Evolutionary conservation across 1,140 invertebrate genomes (phyloP), one percentile per base, ranked within the genome.

Genomic region (Formica exsecta): DNA sequence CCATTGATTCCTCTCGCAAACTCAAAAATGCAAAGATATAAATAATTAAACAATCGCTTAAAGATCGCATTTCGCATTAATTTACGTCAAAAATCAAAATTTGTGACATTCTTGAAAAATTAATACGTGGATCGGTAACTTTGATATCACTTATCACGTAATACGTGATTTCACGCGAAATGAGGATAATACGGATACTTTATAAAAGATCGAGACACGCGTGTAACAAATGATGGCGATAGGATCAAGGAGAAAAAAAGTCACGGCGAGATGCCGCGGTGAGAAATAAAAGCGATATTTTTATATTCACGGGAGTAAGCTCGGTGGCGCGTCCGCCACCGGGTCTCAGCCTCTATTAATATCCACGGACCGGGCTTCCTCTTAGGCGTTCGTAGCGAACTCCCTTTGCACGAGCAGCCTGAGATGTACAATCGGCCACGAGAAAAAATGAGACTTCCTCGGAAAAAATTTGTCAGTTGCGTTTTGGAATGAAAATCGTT

Each of bases 301-400:
- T 95, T 94, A 94, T 93, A 92, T 93, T 90, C 89, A 91, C 92
- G 85, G 81, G 88, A 89, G 92, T 92, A 92, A 93, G 91, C 93
- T 93, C 89, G 87, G 88, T 89, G 87, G 87, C 89, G 79, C 54
- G 92, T 89, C 81, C 87, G 92, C 91, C 89, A 91, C 90, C 92
- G 90, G 92, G 92, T 92, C 93, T 93, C 91, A 92, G 89, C 73
- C 92, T 94, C 94, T 95, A 95, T 94, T 94, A 95, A 95, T 95
- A 95, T 94, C 94, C 90, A 89, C 87, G 86, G 92, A 89, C 93
- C 89, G 90, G 90, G 92, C 90, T 93, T 92, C 89, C 89, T 93
- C 88, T 93, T 88, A 84, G 6, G 5, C 64, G 41, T 70, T 41
- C 66, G 29, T 81, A 81, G 29, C 65, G 44, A 86, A 87, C 61